Evolutionary conservation across 2,888 invertebrate genomes (phyloP), one percentile per base, ranked within the genome.

Genomic region (Saturnia japonica): DNA sequence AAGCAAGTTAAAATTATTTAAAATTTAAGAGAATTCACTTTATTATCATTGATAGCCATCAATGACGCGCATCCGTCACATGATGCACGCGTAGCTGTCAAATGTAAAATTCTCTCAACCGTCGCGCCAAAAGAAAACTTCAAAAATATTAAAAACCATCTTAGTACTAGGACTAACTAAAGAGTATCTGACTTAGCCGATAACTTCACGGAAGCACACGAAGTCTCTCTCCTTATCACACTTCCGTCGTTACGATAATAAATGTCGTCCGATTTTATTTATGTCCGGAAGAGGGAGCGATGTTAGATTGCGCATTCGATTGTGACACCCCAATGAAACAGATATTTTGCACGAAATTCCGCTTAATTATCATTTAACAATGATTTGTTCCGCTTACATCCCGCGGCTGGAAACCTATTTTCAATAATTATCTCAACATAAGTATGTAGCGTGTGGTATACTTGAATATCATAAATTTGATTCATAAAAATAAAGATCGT

Each of bases 221-320:
- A 82, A 83, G 79, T 77, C 76, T 78, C 76, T 78, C 75, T 77
- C 75, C 89, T 89, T 93, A 93, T 93, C 93, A 83, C 77, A 84
- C 85, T 91, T 91, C 92, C 92, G 89, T 83, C 85, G 82, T 85
- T 88, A 87, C 88, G 89, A 88, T 88, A 64, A 91, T 92, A 90
- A 92, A 91, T 82, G 89, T 85, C 85, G 80, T 82, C 82, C 78
- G 83, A 90, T 89, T 84, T 86, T 91, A 93, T 93, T 93, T 91
- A 93, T 91, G 91, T 77, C 81, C 86, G 87, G 87, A 88, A 88
- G 87, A 88, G 89, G 88, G 90, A 80, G 86, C 84, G 84, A 82
- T 83, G 84, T 80, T 82, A 89, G 88, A 89, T 90, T 82, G 84
- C 82, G 82, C 83, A 85, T 83, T 84, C 84, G 88, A 90, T 90